Evolutionary conservation across 2,888 invertebrate species (phyloP).

Genomic region (Sycophila texana): DNA sequence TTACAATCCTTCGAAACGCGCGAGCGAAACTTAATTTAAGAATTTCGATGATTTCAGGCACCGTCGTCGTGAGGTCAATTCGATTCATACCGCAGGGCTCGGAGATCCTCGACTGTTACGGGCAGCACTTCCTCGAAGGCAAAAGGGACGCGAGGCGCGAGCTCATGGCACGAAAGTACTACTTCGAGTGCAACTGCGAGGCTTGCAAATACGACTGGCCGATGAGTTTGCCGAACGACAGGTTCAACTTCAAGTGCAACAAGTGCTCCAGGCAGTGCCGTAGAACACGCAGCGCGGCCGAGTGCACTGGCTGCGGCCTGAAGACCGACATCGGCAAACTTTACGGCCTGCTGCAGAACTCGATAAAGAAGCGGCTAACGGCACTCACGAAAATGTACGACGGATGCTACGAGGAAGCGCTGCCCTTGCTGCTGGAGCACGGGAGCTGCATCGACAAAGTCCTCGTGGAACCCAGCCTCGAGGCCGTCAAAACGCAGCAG

Average conservation of each 20-base stretch:
- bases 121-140: constrained; percentile 74
- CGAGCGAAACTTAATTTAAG: constrained; percentile 9
- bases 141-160: constrained; percentile 67
- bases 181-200: constrained; percentile 74
- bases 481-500: constrained; percentile 72
- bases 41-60: constrained; percentile 61
- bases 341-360: constrained; percentile 63
- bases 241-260: constrained; percentile 65
- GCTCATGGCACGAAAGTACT: constrained; percentile 73
- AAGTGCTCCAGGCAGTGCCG: constrained; percentile 59
- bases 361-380: constrained; percentile 63
- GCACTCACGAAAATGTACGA: constrained; percentile 70
- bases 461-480: constrained; percentile 67
- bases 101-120: constrained; percentile 76
- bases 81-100: constrained; percentile 72
- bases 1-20: neutral
- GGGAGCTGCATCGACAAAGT: constrained; percentile 66
- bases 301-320: constrained; percentile 60
- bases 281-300: constrained; percentile 20
- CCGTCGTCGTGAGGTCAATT: constrained; percentile 68
- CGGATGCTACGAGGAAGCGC: constrained; percentile 67
- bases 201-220: constrained; percentile 75
- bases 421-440: constrained; percentile 68
- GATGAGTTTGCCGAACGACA: constrained; percentile 60
- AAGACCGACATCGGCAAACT: constrained; percentile 63